A percentile compares a stretch with the other conserved stretches of the same genome.
phyloP scores from a whole-genome alignment of 2,888 invertebrate genomes.

The Stramonita haemastoma region DNA sequence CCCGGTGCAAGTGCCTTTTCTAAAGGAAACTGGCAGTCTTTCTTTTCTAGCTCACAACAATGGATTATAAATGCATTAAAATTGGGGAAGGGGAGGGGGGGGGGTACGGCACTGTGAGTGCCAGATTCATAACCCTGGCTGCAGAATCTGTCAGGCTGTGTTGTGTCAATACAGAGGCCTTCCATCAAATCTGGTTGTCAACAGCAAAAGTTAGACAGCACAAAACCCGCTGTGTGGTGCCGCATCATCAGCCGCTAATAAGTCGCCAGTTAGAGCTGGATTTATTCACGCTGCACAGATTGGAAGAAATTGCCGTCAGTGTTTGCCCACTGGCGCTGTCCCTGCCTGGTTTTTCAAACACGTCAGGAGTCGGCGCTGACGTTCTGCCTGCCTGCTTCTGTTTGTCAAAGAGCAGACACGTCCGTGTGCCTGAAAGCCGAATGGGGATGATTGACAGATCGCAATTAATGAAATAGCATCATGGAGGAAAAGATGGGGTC shows the following conservation, averaged over 20 bases:
- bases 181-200: neutral
- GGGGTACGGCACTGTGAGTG: neutral
- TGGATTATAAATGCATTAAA: constrained; percentile 40
- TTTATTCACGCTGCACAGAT: constrained; percentile 37
- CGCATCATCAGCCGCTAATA: constrained; percentile 40
- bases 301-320: constrained; percentile 42
- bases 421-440: constrained; percentile 14
- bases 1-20: constrained; percentile 24
- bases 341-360: constrained; percentile 24
- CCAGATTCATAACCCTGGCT: neutral
- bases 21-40: constrained; percentile 4
- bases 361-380: neutral
- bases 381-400: neutral
- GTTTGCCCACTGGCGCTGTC: constrained; percentile 27
- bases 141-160: neutral
- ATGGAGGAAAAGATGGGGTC: constrained; percentile 32
- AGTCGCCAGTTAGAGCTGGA: constrained; percentile 25
- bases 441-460: neutral
- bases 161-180: constrained; percentile 24
- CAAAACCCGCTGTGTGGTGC: constrained; percentile 5
- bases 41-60: constrained; percentile 19
- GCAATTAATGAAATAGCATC: constrained; percentile 45
- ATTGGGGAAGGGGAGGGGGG: neutral
- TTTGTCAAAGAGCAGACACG: constrained; percentile 1
- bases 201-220: neutral